Percentiles rank a stretch among this genome's conserved stretches.
Conservation (phyloP, 2,113 vertebrate genomes). For the Sapajus apella region DNA sequence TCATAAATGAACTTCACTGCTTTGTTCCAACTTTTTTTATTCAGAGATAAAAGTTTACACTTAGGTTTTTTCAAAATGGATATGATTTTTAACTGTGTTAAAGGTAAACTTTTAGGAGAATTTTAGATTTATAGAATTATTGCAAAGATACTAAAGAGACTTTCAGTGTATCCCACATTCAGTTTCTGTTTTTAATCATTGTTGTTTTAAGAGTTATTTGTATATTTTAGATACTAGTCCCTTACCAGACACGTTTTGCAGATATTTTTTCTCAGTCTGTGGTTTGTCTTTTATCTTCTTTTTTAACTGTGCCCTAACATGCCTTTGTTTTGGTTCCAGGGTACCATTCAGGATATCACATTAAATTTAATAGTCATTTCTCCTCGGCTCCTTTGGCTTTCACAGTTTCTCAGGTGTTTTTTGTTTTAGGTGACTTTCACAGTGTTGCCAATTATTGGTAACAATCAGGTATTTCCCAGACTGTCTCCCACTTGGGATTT, state of each 20-base stretch:
- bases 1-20: neutral
- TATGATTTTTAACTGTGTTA: neutral
- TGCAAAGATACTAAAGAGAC: neutral
- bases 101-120: neutral
- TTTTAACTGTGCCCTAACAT: neutral
- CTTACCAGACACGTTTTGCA: neutral
- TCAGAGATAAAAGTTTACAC: neutral
- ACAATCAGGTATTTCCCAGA: neutral
- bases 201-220: neutral
- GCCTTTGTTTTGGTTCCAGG: neutral
- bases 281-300: neutral
- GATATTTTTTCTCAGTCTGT: neutral
- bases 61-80: neutral
- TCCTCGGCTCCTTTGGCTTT: neutral
- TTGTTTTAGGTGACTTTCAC: neutral
- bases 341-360: neutral
- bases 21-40: neutral
- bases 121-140: neutral
- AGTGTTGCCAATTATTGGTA: neutral
- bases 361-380: neutral
- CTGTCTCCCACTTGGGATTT: neutral
- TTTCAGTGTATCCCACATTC: neutral
- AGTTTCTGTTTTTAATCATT: neutral
- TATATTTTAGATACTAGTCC: neutral
- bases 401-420: neutral